Base-by-base conservation (phyloP, 2,888 invertebrate genomes). In the Apantesis nais region DNA sequence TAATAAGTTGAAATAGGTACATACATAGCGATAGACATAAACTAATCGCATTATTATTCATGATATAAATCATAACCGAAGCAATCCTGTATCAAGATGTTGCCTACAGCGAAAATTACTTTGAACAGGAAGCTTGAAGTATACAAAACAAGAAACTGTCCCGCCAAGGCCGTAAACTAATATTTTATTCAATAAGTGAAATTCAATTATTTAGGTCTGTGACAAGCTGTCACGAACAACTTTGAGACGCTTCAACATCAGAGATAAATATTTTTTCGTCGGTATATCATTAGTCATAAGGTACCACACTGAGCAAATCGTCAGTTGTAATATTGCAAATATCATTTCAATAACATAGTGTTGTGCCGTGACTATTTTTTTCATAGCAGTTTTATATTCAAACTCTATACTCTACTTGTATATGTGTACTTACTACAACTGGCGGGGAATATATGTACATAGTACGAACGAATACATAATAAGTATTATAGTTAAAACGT, bases 1-100 rank as follows among this genome's bases (percentile, higher is more conserved):
- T 67, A 73, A 76, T 71, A 74, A 76, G 74, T 72, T 80, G 61
- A 78, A 70, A 68, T 41, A 41, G 37, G 12, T 70, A 77, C 64
- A 3, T 70, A 77, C 62, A 62, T 61, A 72, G 62, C 65, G 62
- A 70, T 67, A 25, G 44, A 61, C 52, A 55, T 62, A 68, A 69
- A 75, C 67, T 73, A 78, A 70, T 74, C 64, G 64, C 76, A 69
- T 69, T 76, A 80, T 78, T 80, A 78, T 78, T 70, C 66, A 70
- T 34, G 5, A 61, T 66, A 80, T 80, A 68, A 69, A 78, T 80
- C 76, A 76, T 71, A 67, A 41, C 73, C 34, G 55, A 67, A 64
- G 62, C 71, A 75, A 78, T 76, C 69, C 68, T 73, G 63, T 72
- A 78, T 73, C 74, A 74, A 58, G 48, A 74, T 73, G 76, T 78